Evolutionary conservation across 2,113 vertebrate species (phyloP), one percentile per base, ranked within the genome.

Genomic region (Spermophilus dauricus): DNA sequence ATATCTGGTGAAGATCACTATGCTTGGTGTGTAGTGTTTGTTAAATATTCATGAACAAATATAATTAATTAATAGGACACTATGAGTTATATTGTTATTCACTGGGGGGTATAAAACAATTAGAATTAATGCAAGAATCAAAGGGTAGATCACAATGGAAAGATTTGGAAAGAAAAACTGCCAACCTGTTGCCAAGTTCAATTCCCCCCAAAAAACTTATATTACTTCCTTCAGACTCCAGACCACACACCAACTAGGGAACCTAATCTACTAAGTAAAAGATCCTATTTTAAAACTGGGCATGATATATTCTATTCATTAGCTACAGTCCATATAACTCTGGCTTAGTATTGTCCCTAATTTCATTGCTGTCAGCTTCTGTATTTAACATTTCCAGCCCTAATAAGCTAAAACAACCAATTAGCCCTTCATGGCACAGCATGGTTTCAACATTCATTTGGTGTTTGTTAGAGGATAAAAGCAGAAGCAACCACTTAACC

Each of bases 341-440:
- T 85, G 73, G 42, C 58, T 96, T 63, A 94, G 70, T 81, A 78
- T 11, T 42, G 12, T 92, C 67, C 48, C 84, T 91, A 96, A 98
- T 96, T 97, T 92, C 72, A 87, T 28, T 91, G 95, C 96, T 94
- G 39, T 86, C 16, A 91, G 20, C 56, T 37, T 94, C 93, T 95
- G 53, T 96, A 94, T 96, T 96, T 98, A 98, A 97, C 56, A 95
- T 63, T 97, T 72, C 72, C 13, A 91, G 18, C 32, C 77, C 96
- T 97, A 97, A 96, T 97, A 96, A 90, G 45, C 92, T 94, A 96
- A 93, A 97, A 92, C 28, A 94, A 94, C 81, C 96, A 96, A 97
- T 97, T 96, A 97, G 86, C 53, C 24, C 37, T 96, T 92, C 76
- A 90, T n/a, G 2, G 65, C 72, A 87, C 95, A 97, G 85, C 67